phyloP scores from a whole-genome alignment of 2,113 vertebrate genomes.

The Anarrhichthys ocellatus region DNA sequence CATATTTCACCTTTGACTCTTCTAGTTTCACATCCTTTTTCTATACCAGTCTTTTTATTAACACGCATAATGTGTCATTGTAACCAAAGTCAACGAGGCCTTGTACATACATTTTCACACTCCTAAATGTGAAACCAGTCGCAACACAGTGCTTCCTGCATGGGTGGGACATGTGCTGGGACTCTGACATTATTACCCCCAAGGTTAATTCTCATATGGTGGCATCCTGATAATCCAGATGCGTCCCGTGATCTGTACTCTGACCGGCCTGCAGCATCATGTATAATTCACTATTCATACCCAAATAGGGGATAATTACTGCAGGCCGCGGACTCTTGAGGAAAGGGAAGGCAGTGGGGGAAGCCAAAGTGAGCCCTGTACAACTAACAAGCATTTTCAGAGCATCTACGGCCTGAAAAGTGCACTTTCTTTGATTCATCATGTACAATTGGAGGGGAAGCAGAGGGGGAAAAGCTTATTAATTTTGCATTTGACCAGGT shows the following conservation, averaged over 20 bases:
- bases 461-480: not conserved
- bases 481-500: slow-evolving; percentile 11
- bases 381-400: slow-evolving; percentile 33
- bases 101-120: slow-evolving; percentile 45
- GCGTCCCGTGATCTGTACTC: slow-evolving; percentile 47
- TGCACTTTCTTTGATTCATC: not conserved
- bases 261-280: slow-evolving; percentile 51
- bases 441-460: not conserved
- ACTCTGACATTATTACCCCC: slow-evolving; percentile 15
- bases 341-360: slow-evolving; percentile 4
- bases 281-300: slow-evolving; percentile 62
- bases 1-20: not conserved
- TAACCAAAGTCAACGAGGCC: slow-evolving; percentile 26
- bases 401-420: slow-evolving; percentile 19
- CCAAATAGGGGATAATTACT: slow-evolving; percentile 52
- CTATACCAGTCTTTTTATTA: slow-evolving; percentile 15
- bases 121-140: slow-evolving; percentile 35
- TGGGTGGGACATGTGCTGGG: slow-evolving; percentile 25
- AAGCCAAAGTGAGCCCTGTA: not conserved
- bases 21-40: slow-evolving; percentile 26
- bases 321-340: slow-evolving; percentile 28
- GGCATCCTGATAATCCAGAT: slow-evolving; percentile 52
- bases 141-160: slow-evolving; percentile 42
- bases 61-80: slow-evolving; percentile 36
- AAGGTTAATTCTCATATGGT: slow-evolving; percentile 35